Percentiles rank a stretch among this genome's conserved stretches.
phyloP scores from a whole-genome alignment of 2,113 vertebrate species.

The Salvelinus sp. region DNA sequence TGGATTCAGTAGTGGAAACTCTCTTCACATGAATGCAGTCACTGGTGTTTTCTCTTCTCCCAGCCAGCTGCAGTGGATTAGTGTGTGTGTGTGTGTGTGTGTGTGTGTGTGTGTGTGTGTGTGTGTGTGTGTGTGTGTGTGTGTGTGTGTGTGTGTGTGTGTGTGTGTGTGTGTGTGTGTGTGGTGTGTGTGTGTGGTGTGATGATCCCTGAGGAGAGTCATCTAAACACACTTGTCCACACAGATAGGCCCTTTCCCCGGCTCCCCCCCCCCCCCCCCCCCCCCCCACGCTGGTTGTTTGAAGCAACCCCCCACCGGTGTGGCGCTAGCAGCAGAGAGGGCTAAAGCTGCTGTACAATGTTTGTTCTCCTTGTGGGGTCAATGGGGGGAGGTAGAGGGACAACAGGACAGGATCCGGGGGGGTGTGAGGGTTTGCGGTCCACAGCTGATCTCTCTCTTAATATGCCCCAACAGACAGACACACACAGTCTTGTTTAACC shows the following conservation, averaged over 20 bases:
- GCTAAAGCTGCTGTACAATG: conserved; percentile 74
- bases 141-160: conserved; percentile 39
- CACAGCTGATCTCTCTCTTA: conserved; percentile 4
- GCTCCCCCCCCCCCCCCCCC: background rate
- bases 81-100: conserved; percentile 38
- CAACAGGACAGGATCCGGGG: conserved; percentile 31
- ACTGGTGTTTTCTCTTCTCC: conserved; percentile 57
- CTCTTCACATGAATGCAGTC: conserved; percentile 59
- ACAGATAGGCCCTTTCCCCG: conserved; percentile 49
- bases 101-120: background rate
- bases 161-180: no score
- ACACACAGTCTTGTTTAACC: background rate
- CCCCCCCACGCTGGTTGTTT: conserved; percentile 73
- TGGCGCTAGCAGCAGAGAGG: conserved; percentile 71
- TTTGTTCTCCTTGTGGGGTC: conserved; percentile 77
- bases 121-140: no score
- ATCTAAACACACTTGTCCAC: background rate
- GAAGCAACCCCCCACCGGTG: conserved; percentile 68
- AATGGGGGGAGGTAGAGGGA: conserved; percentile 12
- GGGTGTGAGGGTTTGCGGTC: conserved; percentile 15
- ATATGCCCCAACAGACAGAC: background rate
- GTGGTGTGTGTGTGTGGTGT: background rate
- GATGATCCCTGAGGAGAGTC: conserved; percentile 5
- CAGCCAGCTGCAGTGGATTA: conserved; percentile 82
- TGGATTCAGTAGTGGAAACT: conserved; percentile 59